These are phyloP conservation scores for Ladona fulva DNA, from an alignment of 1,140 invertebrate species.

Conservation along the genomic window DNA sequence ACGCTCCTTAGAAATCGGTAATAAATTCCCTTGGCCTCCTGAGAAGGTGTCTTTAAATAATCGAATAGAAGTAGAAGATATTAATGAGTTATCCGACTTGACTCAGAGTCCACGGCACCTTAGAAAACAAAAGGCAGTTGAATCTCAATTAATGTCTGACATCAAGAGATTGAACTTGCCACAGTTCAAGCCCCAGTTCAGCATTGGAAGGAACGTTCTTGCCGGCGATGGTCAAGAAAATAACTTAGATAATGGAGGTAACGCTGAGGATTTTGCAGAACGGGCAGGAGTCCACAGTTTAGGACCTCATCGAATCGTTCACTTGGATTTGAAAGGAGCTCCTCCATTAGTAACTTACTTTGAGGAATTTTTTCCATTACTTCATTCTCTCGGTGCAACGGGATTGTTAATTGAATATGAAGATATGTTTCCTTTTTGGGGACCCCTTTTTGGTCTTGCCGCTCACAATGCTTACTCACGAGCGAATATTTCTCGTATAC, in stretches of 20 bases:
- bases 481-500: conserved; percentile 41
- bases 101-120: not conserved
- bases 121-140: not conserved
- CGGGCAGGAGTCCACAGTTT: not conserved
- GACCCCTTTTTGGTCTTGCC: conserved; percentile 31
- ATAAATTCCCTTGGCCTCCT: not conserved
- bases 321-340: conserved; percentile 8
- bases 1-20: not conserved
- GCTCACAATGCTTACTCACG: conserved; percentile 43
- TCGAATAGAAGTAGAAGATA: not conserved
- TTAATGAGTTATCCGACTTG: not conserved
- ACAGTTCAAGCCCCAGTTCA: not conserved
- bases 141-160: not conserved
- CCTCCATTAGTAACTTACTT: conserved; percentile 4
- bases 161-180: not conserved
- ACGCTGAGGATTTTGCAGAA: not conserved
- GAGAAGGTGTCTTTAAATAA: not conserved
- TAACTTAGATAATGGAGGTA: not conserved
- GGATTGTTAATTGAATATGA: conserved; percentile 49
- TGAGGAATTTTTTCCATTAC: conserved; percentile 6
- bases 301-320: conserved; percentile 13
- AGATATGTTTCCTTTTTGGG: conserved; percentile 56
- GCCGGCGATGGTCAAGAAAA: not conserved
- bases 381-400: not conserved
- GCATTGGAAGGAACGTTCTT: not conserved